Conservation (phyloP, 2,888 invertebrate genomes). For the Ormyrus rosae region DNA sequence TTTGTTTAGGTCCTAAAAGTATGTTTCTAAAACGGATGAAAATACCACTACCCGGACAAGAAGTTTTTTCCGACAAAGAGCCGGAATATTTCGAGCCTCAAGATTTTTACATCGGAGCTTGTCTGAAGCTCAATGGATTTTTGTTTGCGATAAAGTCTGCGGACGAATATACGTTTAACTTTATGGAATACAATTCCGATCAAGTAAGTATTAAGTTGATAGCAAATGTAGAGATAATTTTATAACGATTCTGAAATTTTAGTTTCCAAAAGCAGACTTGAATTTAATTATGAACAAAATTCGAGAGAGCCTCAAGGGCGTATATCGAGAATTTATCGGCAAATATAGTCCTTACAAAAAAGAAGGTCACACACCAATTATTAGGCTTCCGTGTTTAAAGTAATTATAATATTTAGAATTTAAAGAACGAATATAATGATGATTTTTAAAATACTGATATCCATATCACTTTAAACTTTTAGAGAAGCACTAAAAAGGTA, state of each 20-base stretch:
- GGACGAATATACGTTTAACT: conserved; percentile 91
- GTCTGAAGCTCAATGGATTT: conserved; percentile 86
- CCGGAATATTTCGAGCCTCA: conserved; percentile 86
- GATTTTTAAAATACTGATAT: neutral
- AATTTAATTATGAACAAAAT: conserved; percentile 85
- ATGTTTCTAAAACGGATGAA: conserved; percentile 82
- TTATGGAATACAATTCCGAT: conserved; percentile 87
- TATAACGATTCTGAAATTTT: conserved; percentile 27
- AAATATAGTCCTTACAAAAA: conserved; percentile 79
- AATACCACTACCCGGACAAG: conserved; percentile 85
- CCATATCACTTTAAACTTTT: neutral
- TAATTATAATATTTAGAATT: conserved; percentile 2
- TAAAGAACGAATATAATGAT: neutral
- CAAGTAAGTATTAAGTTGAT: conserved; percentile 77
- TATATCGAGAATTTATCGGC: conserved; percentile 86
- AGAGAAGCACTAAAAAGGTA: conserved; percentile 83
- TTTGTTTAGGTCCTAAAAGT: conserved; percentile 73
- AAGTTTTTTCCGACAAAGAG: conserved; percentile 83
- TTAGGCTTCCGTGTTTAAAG: conserved; percentile 35
- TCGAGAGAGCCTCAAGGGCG: conserved; percentile 81
- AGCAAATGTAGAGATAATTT: neutral
- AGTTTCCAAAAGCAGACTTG: conserved; percentile 87
- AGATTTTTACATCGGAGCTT: conserved; percentile 91
- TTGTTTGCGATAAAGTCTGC: conserved; percentile 87
- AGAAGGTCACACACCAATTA: conserved; percentile 38